These are phyloP conservation scores for Girardia tigrina DNA, from an alignment of 2,888 invertebrate genomes.

Conservation along the genomic window DNA sequence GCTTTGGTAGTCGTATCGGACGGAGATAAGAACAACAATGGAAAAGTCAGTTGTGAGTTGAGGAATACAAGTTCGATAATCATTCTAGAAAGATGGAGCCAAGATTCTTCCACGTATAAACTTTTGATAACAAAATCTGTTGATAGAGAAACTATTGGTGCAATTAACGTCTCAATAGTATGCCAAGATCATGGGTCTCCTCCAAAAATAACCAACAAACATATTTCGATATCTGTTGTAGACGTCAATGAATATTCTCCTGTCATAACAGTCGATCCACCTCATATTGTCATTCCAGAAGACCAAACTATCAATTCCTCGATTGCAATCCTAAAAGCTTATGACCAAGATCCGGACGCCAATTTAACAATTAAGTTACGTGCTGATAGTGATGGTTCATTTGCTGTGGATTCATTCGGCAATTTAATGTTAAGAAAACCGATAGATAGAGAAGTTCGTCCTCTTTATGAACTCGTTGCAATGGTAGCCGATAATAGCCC, in stretches of 20 bases:
- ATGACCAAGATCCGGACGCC: not conserved
- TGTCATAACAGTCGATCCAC: not conserved
- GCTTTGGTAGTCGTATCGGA: not conserved
- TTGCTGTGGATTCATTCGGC: not conserved
- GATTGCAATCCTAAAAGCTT: not conserved
- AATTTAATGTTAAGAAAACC: not conserved
- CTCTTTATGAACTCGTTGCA: not conserved
- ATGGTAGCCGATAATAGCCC: not conserved
- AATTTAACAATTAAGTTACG: not conserved
- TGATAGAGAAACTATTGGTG: not conserved
- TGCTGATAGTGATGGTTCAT: not conserved
- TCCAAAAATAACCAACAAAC: not conserved
- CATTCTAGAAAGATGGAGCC: not conserved
- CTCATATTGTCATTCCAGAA: not conserved
- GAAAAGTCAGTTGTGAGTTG: constrained; percentile 9
- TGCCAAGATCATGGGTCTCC: not conserved
- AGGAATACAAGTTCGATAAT: not conserved
- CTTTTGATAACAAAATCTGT: not conserved
- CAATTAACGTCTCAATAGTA: not conserved
- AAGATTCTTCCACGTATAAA: not conserved
- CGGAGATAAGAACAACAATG: not conserved
- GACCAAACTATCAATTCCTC: not conserved
- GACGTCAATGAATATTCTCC: not conserved
- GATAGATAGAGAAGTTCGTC: not conserved
- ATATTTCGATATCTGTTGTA: not conserved